Base-by-base conservation (phyloP, 2,113 vertebrate species). In the Pontoporia blainvillei region DNA sequence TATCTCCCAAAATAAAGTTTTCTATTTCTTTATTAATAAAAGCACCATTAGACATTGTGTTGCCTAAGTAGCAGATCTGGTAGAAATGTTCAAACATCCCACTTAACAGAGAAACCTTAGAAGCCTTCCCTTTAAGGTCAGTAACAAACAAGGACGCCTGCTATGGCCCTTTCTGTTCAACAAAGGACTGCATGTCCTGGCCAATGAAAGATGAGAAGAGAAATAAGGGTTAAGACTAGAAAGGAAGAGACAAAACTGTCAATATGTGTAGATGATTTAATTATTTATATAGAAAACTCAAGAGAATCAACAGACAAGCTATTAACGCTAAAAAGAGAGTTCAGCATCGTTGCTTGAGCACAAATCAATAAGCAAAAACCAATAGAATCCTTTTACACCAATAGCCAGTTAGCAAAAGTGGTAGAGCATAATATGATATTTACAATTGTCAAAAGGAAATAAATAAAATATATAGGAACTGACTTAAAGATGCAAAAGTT, bases 11-110 rank as follows among this genome's bases (percentile, higher is more conserved):
- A 89, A 85, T 83, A 75, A 91, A 46, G 96, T 95, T 97, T 96
- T 89, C 57, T 29, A 49, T 97, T 97, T 96, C 89, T 94, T 96
- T 94, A 91, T 95, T 93, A 97, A 97, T 97, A 96, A 96, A 96
- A 62, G 95, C 67, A 95, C 36, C 11, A 82, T 91, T 83, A 94
- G 89, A 94, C 54, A 82, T 46, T 86, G 66, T 73, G 36, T 88
- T 83, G 82, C 82, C 86, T 90, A 93, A 91, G 73, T 94, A 89
- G 76, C 14, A 86, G 69, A 89, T 81, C 52, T 4, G 67, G 66
- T 86, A 95, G 95, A 92, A 91, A 88, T 94, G 82, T 90, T 96
- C 91, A 93, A 87, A 86, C 67, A 93, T 86, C 39, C 67, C 54
- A 71, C 17, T 69, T 83, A 96, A 72, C 49, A 46, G 85, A 86